These are phyloP conservation scores for Conger conger DNA, from an alignment of 2,113 vertebrate species.

Conservation along the genomic window DNA sequence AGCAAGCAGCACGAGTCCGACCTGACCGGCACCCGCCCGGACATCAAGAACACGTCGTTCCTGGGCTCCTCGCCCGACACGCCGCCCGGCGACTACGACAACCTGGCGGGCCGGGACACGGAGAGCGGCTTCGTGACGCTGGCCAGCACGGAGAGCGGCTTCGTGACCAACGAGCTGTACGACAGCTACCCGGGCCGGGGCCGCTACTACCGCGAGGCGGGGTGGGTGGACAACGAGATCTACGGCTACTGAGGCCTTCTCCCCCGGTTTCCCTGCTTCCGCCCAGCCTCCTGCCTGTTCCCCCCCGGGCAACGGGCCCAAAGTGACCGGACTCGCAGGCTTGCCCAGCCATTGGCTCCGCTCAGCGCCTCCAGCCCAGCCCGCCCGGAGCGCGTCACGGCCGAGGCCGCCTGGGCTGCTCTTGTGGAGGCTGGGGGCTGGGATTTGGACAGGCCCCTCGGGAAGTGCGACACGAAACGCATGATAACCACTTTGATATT, in stretches of 20 bases:
- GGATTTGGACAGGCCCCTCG: background rate
- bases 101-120: slow-evolving; percentile 66
- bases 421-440: background rate
- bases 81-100: slow-evolving; percentile 75
- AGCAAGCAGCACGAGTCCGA: slow-evolving; percentile 82
- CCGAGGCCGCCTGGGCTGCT: background rate
- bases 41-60: slow-evolving; percentile 89
- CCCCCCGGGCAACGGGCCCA: background rate
- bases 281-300: background rate
- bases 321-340: background rate
- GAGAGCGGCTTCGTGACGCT: slow-evolving; percentile 78
- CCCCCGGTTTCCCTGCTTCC: background rate
- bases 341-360: background rate
- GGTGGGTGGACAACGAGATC: slow-evolving; percentile 86
- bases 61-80: slow-evolving; percentile 68
- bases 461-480: background rate
- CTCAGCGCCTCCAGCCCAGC: background rate
- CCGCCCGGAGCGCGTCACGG: background rate
- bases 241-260: slow-evolving; percentile 69
- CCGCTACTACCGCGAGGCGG: slow-evolving; percentile 62
- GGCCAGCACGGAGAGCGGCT: slow-evolving; percentile 81
- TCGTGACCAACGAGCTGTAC: slow-evolving; percentile 87
- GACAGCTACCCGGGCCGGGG: slow-evolving; percentile 70
- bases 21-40: slow-evolving; percentile 77
- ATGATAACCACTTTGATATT: background rate